A percentile compares a stretch with the other conserved stretches of the same genome.
phyloP scores from a whole-genome alignment of 2,888 invertebrate species.

The Netelia inedita region DNA sequence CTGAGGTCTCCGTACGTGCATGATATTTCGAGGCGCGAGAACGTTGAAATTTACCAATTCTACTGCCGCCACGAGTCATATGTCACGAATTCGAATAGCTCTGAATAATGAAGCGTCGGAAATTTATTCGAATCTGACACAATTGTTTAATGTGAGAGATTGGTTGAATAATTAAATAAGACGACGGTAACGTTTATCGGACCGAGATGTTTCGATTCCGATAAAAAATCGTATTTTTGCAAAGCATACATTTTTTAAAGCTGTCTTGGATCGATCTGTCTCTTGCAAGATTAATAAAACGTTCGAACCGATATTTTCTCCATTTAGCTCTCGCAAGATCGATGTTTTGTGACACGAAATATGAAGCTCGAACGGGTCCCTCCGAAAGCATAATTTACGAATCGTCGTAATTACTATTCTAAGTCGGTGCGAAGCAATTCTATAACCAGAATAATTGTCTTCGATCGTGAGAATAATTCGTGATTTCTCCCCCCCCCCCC shows the following conservation, averaged over 20 bases:
- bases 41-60: not conserved
- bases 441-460: slow-evolving; percentile 9
- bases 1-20: not conserved
- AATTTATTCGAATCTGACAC: not conserved
- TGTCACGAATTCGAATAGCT: not conserved
- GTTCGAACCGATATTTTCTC: too few relatives aligned
- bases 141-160: not conserved
- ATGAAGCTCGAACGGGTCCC: too few relatives aligned
- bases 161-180: not conserved
- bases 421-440: not conserved
- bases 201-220: too few relatives aligned
- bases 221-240: too few relatives aligned
- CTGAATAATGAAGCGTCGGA: not conserved
- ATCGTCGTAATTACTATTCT: not conserved
- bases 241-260: too few relatives aligned
- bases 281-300: too few relatives aligned
- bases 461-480: not conserved
- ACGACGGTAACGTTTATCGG: too few relatives aligned
- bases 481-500: not conserved
- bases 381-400: not conserved
- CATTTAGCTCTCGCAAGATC: too few relatives aligned
- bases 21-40: not conserved
- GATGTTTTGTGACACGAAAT: too few relatives aligned
- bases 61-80: not conserved
- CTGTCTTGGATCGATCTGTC: too few relatives aligned